Base-by-base conservation (phyloP, 2,888 invertebrate species). In the Leptogaster cylindrica region DNA sequence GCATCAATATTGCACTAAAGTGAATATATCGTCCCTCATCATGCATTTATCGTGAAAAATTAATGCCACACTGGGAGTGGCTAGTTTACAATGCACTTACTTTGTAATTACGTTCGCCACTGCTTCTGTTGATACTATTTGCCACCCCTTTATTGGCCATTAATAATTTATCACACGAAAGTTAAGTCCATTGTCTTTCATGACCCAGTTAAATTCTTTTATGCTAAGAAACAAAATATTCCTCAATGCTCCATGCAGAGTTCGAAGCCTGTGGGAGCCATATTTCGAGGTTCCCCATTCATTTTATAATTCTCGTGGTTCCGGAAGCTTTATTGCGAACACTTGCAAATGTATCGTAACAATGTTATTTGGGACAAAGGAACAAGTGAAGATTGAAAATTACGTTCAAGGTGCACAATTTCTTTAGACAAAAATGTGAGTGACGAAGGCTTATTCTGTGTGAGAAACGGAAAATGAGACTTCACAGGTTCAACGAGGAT, bases 91-190 rank as follows among this genome's bases (percentile, higher is more conserved):
- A 52, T 31, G 52, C 52, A 52, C 33, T 52, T 31, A n/a, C 52
- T 20, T 18, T 33, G 33, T n/a, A 52, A 52, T 33, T 14, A 7
- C 28, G 8, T 6, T 46, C 20, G n/a, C 46, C 12, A 10, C 23
- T 5, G 14, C n/a, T 52, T 18, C n/a, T n/a, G n/a, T n/a, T n/a
- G n/a, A 31, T 28, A 14, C 52, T 52, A n/a, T 52, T 52, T 52
- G 52, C 52, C 28, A 25, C n/a, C 31, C 31, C 52, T 33, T 52
- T 52, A 52, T 52, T 52, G 52, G 52, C 52, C 52, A 52, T 52
- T 33, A 52, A 52, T 52, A 52, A 52, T 52, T 52, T 52, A 52
- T 52, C 52, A 52, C 52, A 52, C 33, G 28, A 52, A 52, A 52
- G 52, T 52, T 52, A 52, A 52, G 33, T 31, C 52, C 52, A 52